Evolutionary conservation across 1,140 invertebrate genomes (phyloP).

Genomic region (Oryctes rhinoceros): DNA sequence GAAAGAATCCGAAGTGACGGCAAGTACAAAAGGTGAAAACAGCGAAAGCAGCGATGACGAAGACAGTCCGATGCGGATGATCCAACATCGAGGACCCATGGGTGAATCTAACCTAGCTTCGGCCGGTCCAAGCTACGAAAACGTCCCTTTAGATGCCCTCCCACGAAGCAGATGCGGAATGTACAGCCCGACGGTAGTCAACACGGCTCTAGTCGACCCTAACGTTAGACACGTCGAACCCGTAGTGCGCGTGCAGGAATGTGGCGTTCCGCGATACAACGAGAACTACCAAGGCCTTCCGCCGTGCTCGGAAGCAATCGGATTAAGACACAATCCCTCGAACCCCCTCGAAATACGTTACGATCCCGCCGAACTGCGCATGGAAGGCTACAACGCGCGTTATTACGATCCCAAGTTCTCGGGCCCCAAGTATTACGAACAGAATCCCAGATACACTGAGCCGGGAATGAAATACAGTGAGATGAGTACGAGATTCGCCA

Average conservation of each 20-base stretch:
- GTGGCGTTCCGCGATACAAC: neutral
- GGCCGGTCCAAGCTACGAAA: conserved; percentile 63
- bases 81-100: conserved; percentile 64
- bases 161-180: conserved; percentile 61
- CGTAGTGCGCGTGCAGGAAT: conserved; percentile 51
- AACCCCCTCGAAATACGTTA: conserved; percentile 1
- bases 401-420: conserved; percentile 32
- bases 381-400: conserved; percentile 19
- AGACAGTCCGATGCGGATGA: conserved; percentile 63
- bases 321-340: neutral
- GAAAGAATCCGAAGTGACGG: conserved; percentile 56
- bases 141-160: conserved; percentile 63
- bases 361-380: neutral
- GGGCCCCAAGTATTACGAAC: conserved; percentile 40
- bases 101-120: conserved; percentile 65
- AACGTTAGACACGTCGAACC: conserved; percentile 54
- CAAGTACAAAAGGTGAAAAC: conserved; percentile 49
- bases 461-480: conserved; percentile 47
- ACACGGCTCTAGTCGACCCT: conserved; percentile 47
- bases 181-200: conserved; percentile 55
- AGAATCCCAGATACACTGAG: conserved; percentile 39
- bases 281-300: conserved; percentile 38
- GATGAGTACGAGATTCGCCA: conserved; percentile 54
- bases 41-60: conserved; percentile 68
- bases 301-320: conserved; percentile 41